A percentile compares a stretch with the other conserved stretches of the same genome.
phyloP scores from a whole-genome alignment of 2,113 vertebrate genomes.

The Antidorcas marsupialis region DNA sequence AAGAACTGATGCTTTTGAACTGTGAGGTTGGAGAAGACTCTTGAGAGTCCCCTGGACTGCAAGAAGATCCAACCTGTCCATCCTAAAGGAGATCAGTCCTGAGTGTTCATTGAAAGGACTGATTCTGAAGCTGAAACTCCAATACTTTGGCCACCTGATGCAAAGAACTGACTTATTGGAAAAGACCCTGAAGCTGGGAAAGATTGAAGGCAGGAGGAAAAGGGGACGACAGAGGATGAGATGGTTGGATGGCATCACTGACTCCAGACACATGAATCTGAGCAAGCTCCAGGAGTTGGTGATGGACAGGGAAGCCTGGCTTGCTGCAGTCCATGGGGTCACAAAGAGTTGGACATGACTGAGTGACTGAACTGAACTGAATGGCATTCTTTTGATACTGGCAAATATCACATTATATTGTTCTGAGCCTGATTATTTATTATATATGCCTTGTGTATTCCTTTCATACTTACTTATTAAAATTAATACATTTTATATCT shows the following conservation, averaged over 20 bases:
- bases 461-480: neutral
- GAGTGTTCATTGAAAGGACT: neutral
- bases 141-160: neutral
- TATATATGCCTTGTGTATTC: neutral
- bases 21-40: neutral
- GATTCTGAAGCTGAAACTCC: neutral
- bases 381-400: neutral
- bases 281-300: neutral
- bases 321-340: neutral
- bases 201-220: neutral
- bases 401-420: neutral
- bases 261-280: neutral
- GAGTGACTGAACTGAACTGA: neutral
- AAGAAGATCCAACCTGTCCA: neutral
- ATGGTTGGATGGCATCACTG: neutral
- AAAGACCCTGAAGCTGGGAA: neutral
- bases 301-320: neutral
- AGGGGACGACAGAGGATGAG: neutral
- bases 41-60: neutral
- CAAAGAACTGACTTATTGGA: rapidly evolving
- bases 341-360: rapidly evolving
- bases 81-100: neutral
- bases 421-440: neutral
- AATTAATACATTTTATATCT: neutral
- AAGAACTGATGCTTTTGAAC: neutral